Evolutionary conservation across 2,888 invertebrate species (phyloP).

Genomic region (Thera obeliscata): DNA sequence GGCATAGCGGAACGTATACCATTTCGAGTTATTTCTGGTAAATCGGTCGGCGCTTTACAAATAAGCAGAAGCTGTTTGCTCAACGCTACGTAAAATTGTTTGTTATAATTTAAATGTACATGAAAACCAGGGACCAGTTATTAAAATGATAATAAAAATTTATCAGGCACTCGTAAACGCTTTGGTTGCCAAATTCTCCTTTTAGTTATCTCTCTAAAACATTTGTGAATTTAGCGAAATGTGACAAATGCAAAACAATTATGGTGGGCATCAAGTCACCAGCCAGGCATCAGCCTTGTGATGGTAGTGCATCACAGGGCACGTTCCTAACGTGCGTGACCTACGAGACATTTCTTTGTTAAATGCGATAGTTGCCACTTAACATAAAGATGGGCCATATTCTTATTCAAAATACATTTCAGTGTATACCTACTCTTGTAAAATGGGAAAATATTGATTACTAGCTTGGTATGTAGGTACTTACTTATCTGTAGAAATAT

Average conservation of each 20-base stretch:
- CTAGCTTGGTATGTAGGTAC: no score
- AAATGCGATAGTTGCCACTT: no score
- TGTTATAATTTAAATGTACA: conserved; percentile 22
- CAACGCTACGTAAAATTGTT: conserved; percentile 2
- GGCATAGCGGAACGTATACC: not conserved
- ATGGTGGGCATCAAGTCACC: no score
- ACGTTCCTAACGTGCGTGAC: no score
- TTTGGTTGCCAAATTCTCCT: conserved; percentile 5
- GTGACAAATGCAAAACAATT: conserved; percentile 2
- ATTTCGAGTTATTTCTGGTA: conserved; percentile 18
- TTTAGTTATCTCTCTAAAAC: conserved; percentile 18
- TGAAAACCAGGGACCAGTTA: conserved; percentile 20
- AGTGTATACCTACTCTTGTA: no score
- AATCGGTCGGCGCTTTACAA: conserved; percentile 26
- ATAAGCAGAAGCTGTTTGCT: conserved; percentile 23
- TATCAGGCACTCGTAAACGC: conserved; percentile 29
- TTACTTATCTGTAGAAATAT: no score
- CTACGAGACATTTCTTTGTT: no score
- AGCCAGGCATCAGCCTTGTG: no score
- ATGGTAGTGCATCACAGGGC: no score
- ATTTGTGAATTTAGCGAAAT: conserved; percentile 1
- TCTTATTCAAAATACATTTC: no score
- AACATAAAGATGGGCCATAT: no score
- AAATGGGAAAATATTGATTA: no score
- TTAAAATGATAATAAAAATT: conserved; percentile 35